These are phyloP conservation scores for Cryptocheilus praepositus DNA, from an alignment of 2,888 invertebrate species.

Conservation along the genomic window DNA sequence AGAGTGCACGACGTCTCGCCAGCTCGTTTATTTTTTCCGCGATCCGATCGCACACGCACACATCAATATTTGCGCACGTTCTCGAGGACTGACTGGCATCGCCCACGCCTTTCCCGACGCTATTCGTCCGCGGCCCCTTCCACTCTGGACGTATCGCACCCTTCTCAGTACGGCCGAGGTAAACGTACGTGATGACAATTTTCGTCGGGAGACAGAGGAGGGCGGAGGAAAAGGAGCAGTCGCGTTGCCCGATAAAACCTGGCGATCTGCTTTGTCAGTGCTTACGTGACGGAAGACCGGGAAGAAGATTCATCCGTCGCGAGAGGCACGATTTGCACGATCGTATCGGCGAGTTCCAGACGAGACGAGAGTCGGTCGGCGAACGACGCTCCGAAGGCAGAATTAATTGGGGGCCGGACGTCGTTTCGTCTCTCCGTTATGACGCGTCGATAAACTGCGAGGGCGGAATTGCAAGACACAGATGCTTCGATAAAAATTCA, in stretches of 20 bases:
- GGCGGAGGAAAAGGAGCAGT: not conserved
- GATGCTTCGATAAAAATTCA: no score
- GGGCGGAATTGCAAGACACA: not conserved
- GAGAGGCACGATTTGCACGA: no score
- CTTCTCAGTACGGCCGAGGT: constrained; percentile 3
- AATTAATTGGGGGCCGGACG: no score
- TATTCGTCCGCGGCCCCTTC: constrained; percentile 7
- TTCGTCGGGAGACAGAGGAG: constrained; percentile 15
- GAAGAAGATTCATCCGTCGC: no score
- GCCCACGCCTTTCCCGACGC: constrained; percentile 32
- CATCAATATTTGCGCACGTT: constrained; percentile 50
- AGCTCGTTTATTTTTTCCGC: constrained; percentile 36
- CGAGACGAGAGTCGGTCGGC: no score
- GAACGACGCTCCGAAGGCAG: no score
- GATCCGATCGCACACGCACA: constrained; percentile 35
- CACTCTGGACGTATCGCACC: constrained; percentile 1
- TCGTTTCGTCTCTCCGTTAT: not conserved
- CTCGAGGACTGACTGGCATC: constrained; percentile 36
- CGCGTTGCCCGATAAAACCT: constrained; percentile 2
- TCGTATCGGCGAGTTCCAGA: no score
- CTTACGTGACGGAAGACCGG: constrained; percentile 15
- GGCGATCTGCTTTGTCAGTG: no score
- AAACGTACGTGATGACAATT: constrained; percentile 38
- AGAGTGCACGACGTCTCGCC: constrained; percentile 5
- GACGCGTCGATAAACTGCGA: not conserved